Conservation (phyloP, 2,113 vertebrate genomes). For the Panthera uncia region DNA sequence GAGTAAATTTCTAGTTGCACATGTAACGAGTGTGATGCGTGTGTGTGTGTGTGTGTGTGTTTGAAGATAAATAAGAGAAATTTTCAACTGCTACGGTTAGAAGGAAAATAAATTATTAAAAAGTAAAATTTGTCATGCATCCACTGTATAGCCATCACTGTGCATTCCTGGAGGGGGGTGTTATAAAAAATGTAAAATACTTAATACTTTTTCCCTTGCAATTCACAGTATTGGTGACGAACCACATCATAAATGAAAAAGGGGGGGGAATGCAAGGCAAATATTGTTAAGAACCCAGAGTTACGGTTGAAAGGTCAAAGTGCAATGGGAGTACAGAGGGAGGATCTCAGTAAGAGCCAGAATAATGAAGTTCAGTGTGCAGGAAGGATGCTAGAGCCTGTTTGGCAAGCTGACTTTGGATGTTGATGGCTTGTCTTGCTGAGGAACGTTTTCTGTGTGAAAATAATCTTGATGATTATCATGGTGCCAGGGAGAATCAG, state of each 20-base stretch:
- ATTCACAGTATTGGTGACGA: not conserved
- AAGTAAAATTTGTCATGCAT: not conserved
- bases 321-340: not conserved
- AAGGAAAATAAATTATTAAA: conserved; percentile 39
- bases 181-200: not conserved
- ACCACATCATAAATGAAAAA: not conserved
- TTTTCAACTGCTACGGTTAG: not conserved
- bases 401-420: not conserved
- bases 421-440: not conserved
- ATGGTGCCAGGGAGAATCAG: not conserved
- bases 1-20: conserved; percentile 47
- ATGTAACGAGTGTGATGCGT: not conserved
- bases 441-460: not conserved
- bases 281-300: not conserved
- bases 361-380: not conserved
- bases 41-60: not conserved
- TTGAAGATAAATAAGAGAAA: conserved; percentile 3
- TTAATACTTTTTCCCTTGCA: not conserved
- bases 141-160: not conserved
- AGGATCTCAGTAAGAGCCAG: not conserved
- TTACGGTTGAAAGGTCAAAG: not conserved
- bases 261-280: not conserved
- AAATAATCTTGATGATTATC: not conserved
- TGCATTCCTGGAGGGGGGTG: not conserved
- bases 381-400: not conserved